phyloP scores from a whole-genome alignment of 2,888 invertebrate species.

The Pheosia tremula region DNA sequence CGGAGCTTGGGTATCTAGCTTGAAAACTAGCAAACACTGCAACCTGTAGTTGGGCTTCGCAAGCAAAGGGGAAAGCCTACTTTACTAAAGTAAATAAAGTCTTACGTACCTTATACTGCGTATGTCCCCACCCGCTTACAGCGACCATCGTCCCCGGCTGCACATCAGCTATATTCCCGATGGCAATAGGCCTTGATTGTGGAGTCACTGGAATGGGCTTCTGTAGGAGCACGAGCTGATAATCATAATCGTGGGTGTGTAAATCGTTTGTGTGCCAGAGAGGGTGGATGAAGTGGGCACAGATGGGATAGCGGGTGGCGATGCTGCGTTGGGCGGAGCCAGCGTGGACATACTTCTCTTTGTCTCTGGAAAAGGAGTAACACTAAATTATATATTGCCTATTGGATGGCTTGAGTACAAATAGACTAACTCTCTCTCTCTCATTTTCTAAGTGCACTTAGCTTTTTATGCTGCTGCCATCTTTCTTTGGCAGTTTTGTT shows the following conservation, averaged over 20 bases:
- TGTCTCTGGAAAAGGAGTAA: constrained; percentile 45
- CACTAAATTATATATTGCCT: neutral
- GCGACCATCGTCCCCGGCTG: constrained; percentile 47
- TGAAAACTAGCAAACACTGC: no score
- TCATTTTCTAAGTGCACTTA: no score
- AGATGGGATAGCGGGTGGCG: constrained; percentile 53
- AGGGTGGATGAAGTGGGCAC: constrained; percentile 71
- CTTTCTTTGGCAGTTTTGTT: no score
- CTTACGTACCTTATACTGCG: constrained; percentile 52
- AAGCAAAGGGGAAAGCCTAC: no score
- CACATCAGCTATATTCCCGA: constrained; percentile 56
- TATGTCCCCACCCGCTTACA: constrained; percentile 74
- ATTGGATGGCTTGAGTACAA: no score
- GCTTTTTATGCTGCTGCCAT: no score
- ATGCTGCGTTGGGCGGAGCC: constrained; percentile 61
- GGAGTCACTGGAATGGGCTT: constrained; percentile 57
- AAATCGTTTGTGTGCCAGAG: constrained; percentile 49
- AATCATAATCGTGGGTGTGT: constrained; percentile 69
- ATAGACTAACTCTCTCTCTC: no score
- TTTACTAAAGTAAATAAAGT: neutral
- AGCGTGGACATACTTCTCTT: constrained; percentile 56
- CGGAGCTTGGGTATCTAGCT: no score
- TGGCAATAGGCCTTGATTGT: constrained; percentile 62
- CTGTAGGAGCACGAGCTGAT: constrained; percentile 69
- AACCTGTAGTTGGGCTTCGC: no score